A percentile compares a stretch with the other conserved stretches of the same genome.
Evolutionary conservation across 2,797 vertebrate species (phyloP).

Genomic region (Pseudochaenichthys georgianus): DNA sequence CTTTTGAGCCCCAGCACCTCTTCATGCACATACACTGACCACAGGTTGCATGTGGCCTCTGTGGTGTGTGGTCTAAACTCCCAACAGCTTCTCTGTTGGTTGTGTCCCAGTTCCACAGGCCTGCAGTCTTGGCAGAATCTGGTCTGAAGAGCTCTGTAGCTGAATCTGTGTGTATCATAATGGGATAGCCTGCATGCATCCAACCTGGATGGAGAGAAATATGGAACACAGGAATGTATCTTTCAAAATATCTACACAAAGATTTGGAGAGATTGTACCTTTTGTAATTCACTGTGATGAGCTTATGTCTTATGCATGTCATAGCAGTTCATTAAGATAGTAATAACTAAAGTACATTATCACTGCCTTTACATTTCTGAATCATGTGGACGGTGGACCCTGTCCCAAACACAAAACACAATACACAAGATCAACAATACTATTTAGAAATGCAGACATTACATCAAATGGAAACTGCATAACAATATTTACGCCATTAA

Average conservation of each 20-base stretch:
- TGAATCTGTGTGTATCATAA: slow-evolving; percentile 85
- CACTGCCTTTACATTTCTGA: no score
- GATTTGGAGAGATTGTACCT: neutral
- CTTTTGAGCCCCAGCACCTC: slow-evolving; percentile 85
- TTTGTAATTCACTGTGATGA: no score
- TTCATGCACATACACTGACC: slow-evolving; percentile 94
- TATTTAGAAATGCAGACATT: no score
- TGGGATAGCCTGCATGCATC: slow-evolving; percentile 93
- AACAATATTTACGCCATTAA: no score
- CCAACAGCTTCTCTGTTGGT: slow-evolving; percentile 89
- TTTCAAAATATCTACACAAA: neutral
- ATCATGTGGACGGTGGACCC: no score
- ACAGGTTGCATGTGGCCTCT: slow-evolving; percentile 95
- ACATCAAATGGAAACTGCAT: no score
- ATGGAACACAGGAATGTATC: neutral
- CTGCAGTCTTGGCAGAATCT: slow-evolving; percentile 46
- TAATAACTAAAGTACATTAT: no score
- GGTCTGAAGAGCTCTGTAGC: slow-evolving; percentile 60
- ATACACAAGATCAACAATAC: no score
- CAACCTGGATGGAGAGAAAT: slow-evolving; percentile 79
- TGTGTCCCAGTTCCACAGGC: slow-evolving; percentile 94
- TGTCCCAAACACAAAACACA: no score
- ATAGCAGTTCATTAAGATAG: no score
- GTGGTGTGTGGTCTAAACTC: slow-evolving; percentile 90
- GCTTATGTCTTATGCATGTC: no score